phyloP scores from a whole-genome alignment of 1,140 invertebrate species.

The Caenorhabditis inopinata region DNA sequence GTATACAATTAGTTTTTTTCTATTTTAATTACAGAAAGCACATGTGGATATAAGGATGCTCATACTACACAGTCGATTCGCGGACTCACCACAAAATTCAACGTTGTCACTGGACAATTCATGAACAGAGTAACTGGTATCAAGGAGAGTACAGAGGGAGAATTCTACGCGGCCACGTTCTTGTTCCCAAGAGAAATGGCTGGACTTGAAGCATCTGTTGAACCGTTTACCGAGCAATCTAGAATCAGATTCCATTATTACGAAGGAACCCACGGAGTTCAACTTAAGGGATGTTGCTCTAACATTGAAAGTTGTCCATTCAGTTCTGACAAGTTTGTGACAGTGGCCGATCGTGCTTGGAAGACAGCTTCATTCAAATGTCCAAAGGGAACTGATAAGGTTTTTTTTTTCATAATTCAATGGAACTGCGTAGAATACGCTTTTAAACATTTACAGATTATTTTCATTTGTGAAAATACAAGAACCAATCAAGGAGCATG shows the following conservation, averaged over 20 bases:
- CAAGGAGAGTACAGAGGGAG: conserved; percentile 61
- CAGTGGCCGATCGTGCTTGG: conserved; percentile 62
- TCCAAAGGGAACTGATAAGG: conserved; percentile 62
- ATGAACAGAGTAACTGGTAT: conserved; percentile 66
- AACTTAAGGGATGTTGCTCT: conserved; percentile 60
- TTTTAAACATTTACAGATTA: conserved; percentile 51
- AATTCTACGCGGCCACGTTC: conserved; percentile 65
- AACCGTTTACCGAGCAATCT: conserved; percentile 48
- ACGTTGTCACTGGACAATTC: conserved; percentile 64
- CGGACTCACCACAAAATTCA: conserved; percentile 63
- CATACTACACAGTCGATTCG: conserved; percentile 60
- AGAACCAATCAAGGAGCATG: conserved; percentile 65
- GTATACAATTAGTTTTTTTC: not conserved
- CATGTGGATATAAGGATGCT: conserved; percentile 60
- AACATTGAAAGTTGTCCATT: conserved; percentile 62
- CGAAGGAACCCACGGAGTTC: conserved; percentile 65
- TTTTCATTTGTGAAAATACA: conserved; percentile 66
- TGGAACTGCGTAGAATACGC: not conserved
- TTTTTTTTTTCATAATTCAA: conserved; percentile 36
- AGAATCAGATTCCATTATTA: conserved; percentile 64
- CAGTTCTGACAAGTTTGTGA: conserved; percentile 64
- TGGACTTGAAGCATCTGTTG: conserved; percentile 56
- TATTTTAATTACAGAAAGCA: no score
- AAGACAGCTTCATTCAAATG: conserved; percentile 61
- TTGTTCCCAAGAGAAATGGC: conserved; percentile 64